Evolutionary conservation across 2,888 invertebrate species (phyloP).

Genomic region (Cyclophora albipunctata): DNA sequence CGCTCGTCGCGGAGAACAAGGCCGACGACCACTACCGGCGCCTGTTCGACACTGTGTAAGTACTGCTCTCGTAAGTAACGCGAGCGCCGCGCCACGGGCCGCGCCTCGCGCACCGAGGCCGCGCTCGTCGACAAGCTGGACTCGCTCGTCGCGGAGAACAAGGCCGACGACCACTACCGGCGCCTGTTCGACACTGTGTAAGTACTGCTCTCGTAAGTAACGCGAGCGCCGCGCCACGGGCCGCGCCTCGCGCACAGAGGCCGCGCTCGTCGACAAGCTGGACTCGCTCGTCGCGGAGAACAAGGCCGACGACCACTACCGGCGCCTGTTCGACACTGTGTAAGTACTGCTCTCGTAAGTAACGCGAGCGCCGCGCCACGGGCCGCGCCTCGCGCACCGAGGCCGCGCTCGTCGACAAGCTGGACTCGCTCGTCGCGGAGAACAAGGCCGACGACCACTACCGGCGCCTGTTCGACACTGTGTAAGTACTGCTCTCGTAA

Average conservation of each 20-base stretch:
- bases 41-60: slow-evolving; percentile 97
- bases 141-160: slow-evolving; percentile 92
- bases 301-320: slow-evolving; percentile 95
- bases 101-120: slow-evolving; percentile 93
- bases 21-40: slow-evolving; percentile 95
- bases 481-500: slow-evolving; percentile 82
- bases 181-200: slow-evolving; percentile 96
- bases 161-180: slow-evolving; percentile 94
- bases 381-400: slow-evolving; percentile 94
- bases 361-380: slow-evolving; percentile 85
- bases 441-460: slow-evolving; percentile 97
- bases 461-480: slow-evolving; percentile 92
- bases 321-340: slow-evolving; percentile 96
- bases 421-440: slow-evolving; percentile 93
- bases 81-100: slow-evolving; percentile 87
- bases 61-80: slow-evolving; percentile 59
- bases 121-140: slow-evolving; percentile 96
- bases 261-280: slow-evolving; percentile 93
- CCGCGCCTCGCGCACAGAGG: slow-evolving; percentile 92
- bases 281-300: slow-evolving; percentile 94
- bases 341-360: slow-evolving; percentile 78
- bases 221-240: slow-evolving; percentile 88
- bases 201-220: slow-evolving; percentile 72
- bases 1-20: slow-evolving; percentile 93
- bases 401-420: slow-evolving; percentile 93